A percentile compares a stretch with the other conserved stretches of the same genome.
Evolutionary conservation across 2,797 vertebrate genomes (phyloP).

Genomic region (Tenualosa ilisha): DNA sequence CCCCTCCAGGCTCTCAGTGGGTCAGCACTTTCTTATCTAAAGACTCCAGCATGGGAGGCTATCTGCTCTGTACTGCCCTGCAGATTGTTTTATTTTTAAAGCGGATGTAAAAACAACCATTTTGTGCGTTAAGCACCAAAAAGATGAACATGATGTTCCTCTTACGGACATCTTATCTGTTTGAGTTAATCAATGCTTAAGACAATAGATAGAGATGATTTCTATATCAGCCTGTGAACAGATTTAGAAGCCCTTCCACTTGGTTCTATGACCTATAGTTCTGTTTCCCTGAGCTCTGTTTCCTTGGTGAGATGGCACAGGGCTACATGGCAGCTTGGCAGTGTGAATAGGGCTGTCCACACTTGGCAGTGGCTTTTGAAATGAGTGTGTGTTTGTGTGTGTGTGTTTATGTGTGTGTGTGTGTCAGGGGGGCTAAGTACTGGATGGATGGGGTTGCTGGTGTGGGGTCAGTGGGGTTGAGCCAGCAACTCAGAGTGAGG

Average conservation of each 20-base stretch:
- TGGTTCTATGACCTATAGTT: neutral
- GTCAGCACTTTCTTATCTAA: neutral
- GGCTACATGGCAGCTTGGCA: neutral
- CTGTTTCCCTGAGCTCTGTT: neutral
- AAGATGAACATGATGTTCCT: neutral
- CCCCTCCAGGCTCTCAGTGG: neutral
- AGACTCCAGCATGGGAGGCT: neutral
- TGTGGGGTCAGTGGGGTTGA: neutral
- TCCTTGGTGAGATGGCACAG: neutral
- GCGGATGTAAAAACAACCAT: neutral
- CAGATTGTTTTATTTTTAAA: neutral
- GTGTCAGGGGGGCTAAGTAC: neutral
- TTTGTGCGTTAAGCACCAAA: neutral
- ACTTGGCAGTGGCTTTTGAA: neutral
- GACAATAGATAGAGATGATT: neutral
- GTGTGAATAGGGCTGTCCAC: neutral
- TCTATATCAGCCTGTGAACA: neutral
- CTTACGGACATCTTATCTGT: neutral
- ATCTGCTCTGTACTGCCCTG: neutral
- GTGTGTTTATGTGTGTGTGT: neutral
- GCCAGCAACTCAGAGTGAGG: neutral
- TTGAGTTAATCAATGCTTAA: neutral
- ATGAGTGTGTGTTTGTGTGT: neutral
- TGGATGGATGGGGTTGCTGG: conserved; percentile 1
- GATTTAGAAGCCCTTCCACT: neutral